Conservation (phyloP, 2,113 vertebrate genomes). For the Onychorhynchus coronatus region DNA sequence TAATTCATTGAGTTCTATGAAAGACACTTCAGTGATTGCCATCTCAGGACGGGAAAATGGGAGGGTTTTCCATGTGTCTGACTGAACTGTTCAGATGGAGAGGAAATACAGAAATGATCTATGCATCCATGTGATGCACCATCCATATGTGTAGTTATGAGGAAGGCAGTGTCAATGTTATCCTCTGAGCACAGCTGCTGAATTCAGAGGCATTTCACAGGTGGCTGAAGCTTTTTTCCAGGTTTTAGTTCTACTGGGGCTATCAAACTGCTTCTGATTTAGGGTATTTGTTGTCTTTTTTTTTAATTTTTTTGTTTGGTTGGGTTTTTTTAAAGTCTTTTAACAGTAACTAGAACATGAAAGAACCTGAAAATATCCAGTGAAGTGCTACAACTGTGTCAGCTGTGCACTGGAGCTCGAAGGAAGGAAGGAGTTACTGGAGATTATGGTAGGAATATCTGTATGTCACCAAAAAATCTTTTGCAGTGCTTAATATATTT, state of each 20-base stretch:
- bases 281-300: background rate
- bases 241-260: background rate
- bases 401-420: background rate
- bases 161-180: background rate
- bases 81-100: background rate
- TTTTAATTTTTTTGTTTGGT: background rate
- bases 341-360: background rate
- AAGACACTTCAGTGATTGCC: background rate
- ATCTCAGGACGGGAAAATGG: background rate
- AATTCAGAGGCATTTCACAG: background rate
- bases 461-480: background rate
- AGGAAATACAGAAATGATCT: background rate
- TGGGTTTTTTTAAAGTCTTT: no score
- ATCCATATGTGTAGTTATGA: background rate
- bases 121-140: background rate
- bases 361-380: background rate
- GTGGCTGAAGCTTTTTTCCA: conserved; percentile 1
- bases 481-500: background rate
- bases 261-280: background rate
- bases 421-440: background rate
- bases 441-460: background rate
- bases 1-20: background rate
- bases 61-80: background rate
- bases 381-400: background rate
- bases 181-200: background rate